These are phyloP conservation scores for Piezodorus guildinii DNA, from an alignment of 1,140 invertebrate species.

Conservation along the genomic window DNA sequence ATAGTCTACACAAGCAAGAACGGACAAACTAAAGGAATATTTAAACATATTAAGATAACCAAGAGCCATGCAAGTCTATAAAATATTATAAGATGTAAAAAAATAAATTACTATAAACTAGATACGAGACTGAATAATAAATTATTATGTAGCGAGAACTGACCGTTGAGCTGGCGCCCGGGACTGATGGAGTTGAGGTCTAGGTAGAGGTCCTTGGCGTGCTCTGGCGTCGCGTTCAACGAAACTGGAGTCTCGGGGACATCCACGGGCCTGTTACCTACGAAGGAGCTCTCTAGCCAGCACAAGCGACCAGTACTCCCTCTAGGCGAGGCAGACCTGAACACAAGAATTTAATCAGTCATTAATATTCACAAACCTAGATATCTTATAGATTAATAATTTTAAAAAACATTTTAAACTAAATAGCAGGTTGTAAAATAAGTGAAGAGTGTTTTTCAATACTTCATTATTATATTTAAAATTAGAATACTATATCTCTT, in stretches of 20 bases:
- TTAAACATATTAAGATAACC: too few species aligned
- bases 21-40: too few species aligned
- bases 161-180: slow-evolving; percentile 10
- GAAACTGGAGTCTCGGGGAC: slow-evolving; percentile 69
- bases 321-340: slow-evolving; percentile 30
- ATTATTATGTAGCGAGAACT: neutral
- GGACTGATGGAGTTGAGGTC: slow-evolving; percentile 24
- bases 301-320: slow-evolving; percentile 46
- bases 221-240: slow-evolving; percentile 36
- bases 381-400: too few species aligned
- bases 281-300: slow-evolving; percentile 86
- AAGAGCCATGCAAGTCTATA: too few species aligned
- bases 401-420: too few species aligned
- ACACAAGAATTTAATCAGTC: neutral
- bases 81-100: too few species aligned
- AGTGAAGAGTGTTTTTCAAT: too few species aligned
- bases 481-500: too few species aligned
- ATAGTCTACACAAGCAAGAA: too few species aligned
- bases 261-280: slow-evolving; percentile 68
- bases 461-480: too few species aligned
- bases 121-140: neutral
- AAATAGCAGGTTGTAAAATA: too few species aligned
- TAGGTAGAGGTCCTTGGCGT: slow-evolving; percentile 28
- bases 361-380: too few species aligned
- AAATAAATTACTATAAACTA: neutral